These are phyloP conservation scores for Lacanobia wlatinum DNA, from an alignment of 2,888 invertebrate genomes.

Conservation along the genomic window DNA sequence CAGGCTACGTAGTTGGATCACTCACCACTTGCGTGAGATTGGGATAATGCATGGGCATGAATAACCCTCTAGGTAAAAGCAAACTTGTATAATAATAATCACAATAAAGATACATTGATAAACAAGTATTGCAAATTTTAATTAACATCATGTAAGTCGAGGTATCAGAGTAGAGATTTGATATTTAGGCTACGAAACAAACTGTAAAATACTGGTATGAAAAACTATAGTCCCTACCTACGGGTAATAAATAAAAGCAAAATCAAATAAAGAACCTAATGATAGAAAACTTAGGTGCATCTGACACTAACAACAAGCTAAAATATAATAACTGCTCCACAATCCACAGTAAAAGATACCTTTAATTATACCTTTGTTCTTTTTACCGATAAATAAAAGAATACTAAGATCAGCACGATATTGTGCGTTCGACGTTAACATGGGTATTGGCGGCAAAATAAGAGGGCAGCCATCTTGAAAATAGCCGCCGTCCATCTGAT, in stretches of 20 bases:
- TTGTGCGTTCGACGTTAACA: slow-evolving; percentile 61
- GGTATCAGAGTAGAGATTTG: no score
- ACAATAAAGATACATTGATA: not conserved
- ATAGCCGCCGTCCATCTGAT: slow-evolving; percentile 63
- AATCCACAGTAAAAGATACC: slow-evolving; percentile 31
- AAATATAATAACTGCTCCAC: slow-evolving; percentile 1
- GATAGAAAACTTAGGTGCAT: not conserved
- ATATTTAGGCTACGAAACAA: no score
- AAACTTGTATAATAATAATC: not conserved
- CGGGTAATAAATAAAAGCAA: no score
- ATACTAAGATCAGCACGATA: slow-evolving; percentile 58
- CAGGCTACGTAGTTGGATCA: slow-evolving; percentile 17
- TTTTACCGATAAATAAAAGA: slow-evolving; percentile 63
- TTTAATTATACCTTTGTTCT: slow-evolving; percentile 61
- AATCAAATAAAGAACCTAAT: not conserved
- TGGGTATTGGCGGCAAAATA: slow-evolving; percentile 61
- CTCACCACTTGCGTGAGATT: slow-evolving; percentile 33
- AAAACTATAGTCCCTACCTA: no score
- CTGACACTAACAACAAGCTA: not conserved
- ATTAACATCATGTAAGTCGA: not conserved
- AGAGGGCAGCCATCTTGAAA: slow-evolving; percentile 68
- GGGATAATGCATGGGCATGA: slow-evolving; percentile 11
- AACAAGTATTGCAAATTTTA: not conserved
- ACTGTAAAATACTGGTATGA: no score
- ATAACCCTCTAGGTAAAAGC: not conserved